Conservation (phyloP, 2,888 invertebrate genomes). For the Epirrita christyi region DNA sequence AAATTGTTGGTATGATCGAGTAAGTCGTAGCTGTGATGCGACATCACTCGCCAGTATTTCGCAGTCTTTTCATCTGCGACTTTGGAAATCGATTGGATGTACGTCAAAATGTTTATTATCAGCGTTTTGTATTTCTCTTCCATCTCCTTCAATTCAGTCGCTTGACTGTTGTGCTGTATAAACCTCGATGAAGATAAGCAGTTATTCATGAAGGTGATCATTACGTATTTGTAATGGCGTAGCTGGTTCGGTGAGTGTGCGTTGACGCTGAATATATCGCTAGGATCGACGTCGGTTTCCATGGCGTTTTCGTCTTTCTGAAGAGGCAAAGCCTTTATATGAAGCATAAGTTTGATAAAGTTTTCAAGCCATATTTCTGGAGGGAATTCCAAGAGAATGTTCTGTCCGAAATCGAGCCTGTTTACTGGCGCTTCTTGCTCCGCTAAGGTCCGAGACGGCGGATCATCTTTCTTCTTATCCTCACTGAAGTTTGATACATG, state of each 20-base stretch:
- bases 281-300: constrained; percentile 67
- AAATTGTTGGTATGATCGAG: constrained; percentile 92
- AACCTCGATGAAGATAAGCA: constrained; percentile 89
- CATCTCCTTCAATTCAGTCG: constrained; percentile 77
- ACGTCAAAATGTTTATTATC: constrained; percentile 88
- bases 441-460: constrained; percentile 57
- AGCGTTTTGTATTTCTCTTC: constrained; percentile 88
- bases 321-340: constrained; percentile 87
- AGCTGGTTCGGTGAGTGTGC: constrained; percentile 89
- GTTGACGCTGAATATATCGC: constrained; percentile 86
- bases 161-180: constrained; percentile 86
- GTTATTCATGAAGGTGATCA: constrained; percentile 89
- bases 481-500: constrained; percentile 86
- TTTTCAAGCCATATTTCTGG: constrained; percentile 86
- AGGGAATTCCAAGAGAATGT: constrained; percentile 87
- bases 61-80: constrained; percentile 86
- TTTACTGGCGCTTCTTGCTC: constrained; percentile 80
- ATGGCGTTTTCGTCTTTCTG: constrained; percentile 83
- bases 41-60: constrained; percentile 93
- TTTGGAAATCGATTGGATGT: constrained; percentile 87
- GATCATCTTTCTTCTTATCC: constrained; percentile 68
- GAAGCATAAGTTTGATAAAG: constrained; percentile 87
- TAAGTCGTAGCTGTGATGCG: constrained; percentile 91
- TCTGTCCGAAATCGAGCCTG: constrained; percentile 88
- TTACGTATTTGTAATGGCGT: constrained; percentile 93